Evolutionary conservation across 2,113 vertebrate species (phyloP).

Genomic region (Lagopus leucura): DNA sequence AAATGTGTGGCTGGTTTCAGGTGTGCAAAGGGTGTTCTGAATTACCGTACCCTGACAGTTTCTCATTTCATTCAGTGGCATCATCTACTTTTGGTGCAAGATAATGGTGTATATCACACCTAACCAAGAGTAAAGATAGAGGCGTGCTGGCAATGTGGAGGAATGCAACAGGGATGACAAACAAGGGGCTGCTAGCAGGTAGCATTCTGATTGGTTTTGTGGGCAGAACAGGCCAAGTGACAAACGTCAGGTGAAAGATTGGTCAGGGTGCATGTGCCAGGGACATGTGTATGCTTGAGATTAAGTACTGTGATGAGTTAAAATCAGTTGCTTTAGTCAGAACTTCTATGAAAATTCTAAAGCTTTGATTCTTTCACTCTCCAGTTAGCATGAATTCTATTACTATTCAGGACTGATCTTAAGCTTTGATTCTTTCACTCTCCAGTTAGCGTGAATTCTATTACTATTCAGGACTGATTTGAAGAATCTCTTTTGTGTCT

Average conservation of each 20-base stretch:
- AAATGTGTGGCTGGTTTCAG: background rate
- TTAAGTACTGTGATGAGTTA: background rate
- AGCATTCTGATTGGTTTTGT: background rate
- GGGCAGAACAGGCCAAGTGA: background rate
- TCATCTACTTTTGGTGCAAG: background rate
- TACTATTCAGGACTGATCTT: background rate
- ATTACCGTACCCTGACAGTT: background rate
- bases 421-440: background rate
- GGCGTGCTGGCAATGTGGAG: background rate
- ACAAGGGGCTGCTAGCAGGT: background rate
- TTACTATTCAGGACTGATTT: background rate
- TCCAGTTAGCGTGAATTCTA: background rate
- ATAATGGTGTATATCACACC: background rate
- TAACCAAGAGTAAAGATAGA: background rate
- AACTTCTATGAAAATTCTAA: background rate
- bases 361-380: background rate
- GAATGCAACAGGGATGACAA: background rate
- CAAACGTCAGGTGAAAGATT: background rate
- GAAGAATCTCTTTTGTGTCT: background rate
- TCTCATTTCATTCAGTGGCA: background rate
- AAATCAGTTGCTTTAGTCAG: background rate
- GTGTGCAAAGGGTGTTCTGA: background rate
- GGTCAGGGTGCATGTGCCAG: fast-evolving
- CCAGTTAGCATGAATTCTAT: background rate
- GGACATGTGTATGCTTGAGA: background rate